Base-by-base conservation (phyloP, 2,113 vertebrate genomes). In the Penelope pileata region DNA sequence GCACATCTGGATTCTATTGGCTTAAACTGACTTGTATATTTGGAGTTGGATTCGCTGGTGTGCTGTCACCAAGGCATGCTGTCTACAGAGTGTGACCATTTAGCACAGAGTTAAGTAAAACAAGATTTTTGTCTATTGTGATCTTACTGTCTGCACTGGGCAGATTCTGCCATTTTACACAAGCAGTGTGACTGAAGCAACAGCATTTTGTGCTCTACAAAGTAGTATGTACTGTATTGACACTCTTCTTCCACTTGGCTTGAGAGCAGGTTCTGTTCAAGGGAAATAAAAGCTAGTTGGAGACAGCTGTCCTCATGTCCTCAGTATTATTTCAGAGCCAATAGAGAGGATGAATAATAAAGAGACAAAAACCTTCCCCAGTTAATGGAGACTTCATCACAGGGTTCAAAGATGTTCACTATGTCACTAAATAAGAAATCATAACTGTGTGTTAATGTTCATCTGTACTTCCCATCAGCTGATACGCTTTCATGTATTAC, bases 21-120 rank as follows among this genome's bases (percentile, higher is more conserved):
- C 34, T 42, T 36, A 32, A 60, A 30, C 30, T 24, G 16, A 23
- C 32, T 73, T 38, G 27, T 50, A 36, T 47, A 14, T 34, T 43
- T 68, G 66, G 34, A 62, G 72, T 23, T 19, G 12, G 66, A 59
- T 56, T 30, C 26, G n/a, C 36, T 17, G 18, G 36, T n/a, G 54
- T 24, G 1, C 12, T 30, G 26, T 53, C 13, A 0, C 43, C 36
- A 40, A 69, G 38, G 9, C 2, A 0, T n/a, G 5, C 29, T 64
- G 59, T 38, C 58, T n/a, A 62, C 38, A 63, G 78, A 34, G 42
- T 6, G 36, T 24, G 36, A 21, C n/a, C 3, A 6, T 36, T 50
- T 32, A 24, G 69, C 30, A 51, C 26, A 12, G 6, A 12, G 1
- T 1, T 48, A n/a, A 69, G 47, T 75, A 42, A 66, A 88, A 3